phyloP scores from a whole-genome alignment of 2,888 invertebrate species.

The Idaea biselata region DNA sequence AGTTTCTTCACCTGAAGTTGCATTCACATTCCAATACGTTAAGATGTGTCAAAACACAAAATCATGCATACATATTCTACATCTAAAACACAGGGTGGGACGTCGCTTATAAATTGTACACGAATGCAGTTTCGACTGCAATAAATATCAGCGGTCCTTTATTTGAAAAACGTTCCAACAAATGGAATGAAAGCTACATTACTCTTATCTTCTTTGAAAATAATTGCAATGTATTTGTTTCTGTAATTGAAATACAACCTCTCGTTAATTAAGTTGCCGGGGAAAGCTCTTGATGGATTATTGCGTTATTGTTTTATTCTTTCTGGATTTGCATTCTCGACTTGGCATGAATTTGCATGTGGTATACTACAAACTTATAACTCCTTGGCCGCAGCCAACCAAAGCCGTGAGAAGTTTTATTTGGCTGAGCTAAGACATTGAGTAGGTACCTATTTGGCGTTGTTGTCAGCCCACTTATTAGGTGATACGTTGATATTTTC shows the following conservation, averaged over 20 bases:
- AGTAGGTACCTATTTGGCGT: constrained; percentile 18
- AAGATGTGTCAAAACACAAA: not conserved
- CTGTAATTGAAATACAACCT: constrained; percentile 66
- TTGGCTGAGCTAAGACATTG: constrained; percentile 59
- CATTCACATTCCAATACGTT: not conserved
- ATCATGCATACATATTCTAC: not conserved
- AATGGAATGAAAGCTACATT: not conserved
- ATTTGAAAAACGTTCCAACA: not conserved
- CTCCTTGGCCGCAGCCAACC: constrained; percentile 41
- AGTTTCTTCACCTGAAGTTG: not conserved
- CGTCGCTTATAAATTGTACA: not conserved
- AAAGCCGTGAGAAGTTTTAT: constrained; percentile 62
- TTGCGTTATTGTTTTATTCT: constrained; percentile 58
- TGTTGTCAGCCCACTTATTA: constrained; percentile 22
- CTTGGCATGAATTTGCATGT: constrained; percentile 70
- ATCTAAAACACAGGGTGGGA: not conserved
- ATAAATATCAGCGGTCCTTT: not conserved
- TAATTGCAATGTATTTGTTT: constrained; percentile 62
- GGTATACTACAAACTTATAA: constrained; percentile 65
- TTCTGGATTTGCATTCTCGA: constrained; percentile 31
- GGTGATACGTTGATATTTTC: constrained; percentile 26
- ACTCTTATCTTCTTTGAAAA: constrained; percentile 19
- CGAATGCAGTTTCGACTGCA: not conserved
- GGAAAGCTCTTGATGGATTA: constrained; percentile 69
- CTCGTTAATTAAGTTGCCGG: constrained; percentile 68